Base-by-base conservation (phyloP, 2,888 invertebrate genomes). In the Folsomia candida region DNA sequence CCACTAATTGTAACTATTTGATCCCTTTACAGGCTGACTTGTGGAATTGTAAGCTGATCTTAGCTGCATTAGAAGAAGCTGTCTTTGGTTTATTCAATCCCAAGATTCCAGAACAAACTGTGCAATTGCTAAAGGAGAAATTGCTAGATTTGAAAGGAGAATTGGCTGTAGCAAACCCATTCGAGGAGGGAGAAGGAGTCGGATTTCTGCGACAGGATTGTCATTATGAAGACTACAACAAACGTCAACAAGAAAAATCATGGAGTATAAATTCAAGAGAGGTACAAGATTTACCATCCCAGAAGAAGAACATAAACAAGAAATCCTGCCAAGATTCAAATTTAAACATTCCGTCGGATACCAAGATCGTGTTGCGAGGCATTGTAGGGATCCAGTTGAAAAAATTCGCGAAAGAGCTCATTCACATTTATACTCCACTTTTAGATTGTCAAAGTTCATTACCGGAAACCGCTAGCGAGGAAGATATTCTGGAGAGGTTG, bases 41-140 rank as follows among this genome's bases (percentile, higher is more conserved):
- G 51, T 77, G 77, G 77, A 68, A 64, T 2, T 47, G 64, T n/a
- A 65, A 72, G n/a, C 58, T 76, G 9, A 27, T 75, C 9, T 28
- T 74, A 26, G 67, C 70, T 1, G 67, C 74, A 2, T 28, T 77
- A 18, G 67, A 69, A 26, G 71, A 71, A 9, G 63, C 73, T 3
- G 58, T 62, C 11, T 76, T 71, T 51, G 28, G 65, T 18, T 22
- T 58, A 2, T 70, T 71, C 1, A 60, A 69, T 65, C 73, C 77
- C 1, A 74, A 73, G 54, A 67, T 77, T 4, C 25, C 75, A 1
- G 68, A 64, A 11, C 29, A 65, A 11, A 59, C 66, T 3, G 27
- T 77, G 14, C 28, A 68, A 20, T 64, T 58, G 0, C 54, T 77
- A 18, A 68, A 73, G 59, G 71, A 64, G 37, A 61, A 62, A 47